Evolutionary conservation across 2,797 vertebrate species (phyloP).

Genomic region (Lerista edwardsae): DNA sequence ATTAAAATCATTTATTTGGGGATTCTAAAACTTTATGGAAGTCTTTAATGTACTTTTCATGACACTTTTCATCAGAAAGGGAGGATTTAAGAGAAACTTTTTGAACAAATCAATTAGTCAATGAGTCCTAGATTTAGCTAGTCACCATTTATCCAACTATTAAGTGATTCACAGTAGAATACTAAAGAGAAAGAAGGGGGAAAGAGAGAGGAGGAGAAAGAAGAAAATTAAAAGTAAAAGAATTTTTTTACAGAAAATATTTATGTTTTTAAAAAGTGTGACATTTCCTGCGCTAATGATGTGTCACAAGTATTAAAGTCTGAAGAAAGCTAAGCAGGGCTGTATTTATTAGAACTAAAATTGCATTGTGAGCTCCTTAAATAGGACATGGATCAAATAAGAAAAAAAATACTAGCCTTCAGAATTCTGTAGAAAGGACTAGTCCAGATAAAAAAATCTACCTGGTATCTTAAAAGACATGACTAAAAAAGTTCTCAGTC

Average conservation of each 20-base stretch:
- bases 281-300: too few species aligned
- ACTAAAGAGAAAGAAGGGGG: too few species aligned
- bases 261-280: too few species aligned
- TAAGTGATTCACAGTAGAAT: too few species aligned
- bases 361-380: too few species aligned
- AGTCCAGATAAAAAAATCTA: not conserved
- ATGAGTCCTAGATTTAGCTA: not conserved
- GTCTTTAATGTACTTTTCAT: not conserved
- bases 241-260: too few species aligned
- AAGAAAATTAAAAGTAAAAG: too few species aligned
- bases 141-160: too few species aligned
- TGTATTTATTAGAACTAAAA: not conserved
- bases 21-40: not conserved
- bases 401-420: not conserved
- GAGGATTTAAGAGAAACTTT: not conserved
- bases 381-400: not conserved
- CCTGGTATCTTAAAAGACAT: slow-evolving; percentile 6
- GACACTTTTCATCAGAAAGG: not conserved
- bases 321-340: too few species aligned
- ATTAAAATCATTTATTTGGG: too few species aligned
- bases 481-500: not conserved
- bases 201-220: too few species aligned
- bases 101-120: not conserved
- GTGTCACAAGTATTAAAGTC: too few species aligned
- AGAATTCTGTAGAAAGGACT: not conserved